Conservation (phyloP, 2,888 invertebrate species). For the Malthinus seriepunctatus region DNA sequence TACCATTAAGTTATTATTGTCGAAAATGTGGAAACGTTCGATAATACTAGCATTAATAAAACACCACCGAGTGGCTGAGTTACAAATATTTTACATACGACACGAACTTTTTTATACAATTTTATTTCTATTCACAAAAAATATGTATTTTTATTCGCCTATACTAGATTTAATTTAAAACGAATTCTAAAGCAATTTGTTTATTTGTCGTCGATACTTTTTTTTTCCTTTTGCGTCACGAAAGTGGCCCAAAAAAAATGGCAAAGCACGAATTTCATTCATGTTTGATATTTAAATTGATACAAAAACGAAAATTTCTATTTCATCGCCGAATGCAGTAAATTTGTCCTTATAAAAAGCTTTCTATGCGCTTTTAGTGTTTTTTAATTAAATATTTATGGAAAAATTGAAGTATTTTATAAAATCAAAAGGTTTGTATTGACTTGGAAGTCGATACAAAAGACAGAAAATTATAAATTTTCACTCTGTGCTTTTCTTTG, state of each 20-base stretch:
- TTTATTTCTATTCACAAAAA: background rate
- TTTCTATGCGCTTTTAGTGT: no score
- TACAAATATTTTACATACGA: background rate
- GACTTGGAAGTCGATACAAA: no score
- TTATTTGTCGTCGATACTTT: background rate
- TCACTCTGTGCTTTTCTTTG: no score
- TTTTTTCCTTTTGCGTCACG: no score
- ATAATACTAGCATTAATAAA: background rate
- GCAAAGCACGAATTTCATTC: slow-evolving; percentile 2
- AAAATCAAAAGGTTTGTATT: no score
- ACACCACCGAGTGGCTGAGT: background rate
- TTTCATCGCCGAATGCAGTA: background rate
- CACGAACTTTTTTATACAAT: slow-evolving; percentile 1
- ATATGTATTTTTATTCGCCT: background rate
- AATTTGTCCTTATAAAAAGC: no score
- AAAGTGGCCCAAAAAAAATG: background rate
- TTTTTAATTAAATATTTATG: no score
- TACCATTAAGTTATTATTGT: slow-evolving; percentile 5
- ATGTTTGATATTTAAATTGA: slow-evolving; percentile 1
- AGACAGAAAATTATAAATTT: no score
- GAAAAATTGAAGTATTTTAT: no score
- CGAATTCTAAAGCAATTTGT: slow-evolving; percentile 1
- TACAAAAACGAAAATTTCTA: slow-evolving; percentile 1
- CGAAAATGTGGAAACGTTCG: background rate
- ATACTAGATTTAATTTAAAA: slow-evolving; percentile 3